Conservation (phyloP, 2,113 vertebrate genomes). For the Malurus alboscapulatus region DNA sequence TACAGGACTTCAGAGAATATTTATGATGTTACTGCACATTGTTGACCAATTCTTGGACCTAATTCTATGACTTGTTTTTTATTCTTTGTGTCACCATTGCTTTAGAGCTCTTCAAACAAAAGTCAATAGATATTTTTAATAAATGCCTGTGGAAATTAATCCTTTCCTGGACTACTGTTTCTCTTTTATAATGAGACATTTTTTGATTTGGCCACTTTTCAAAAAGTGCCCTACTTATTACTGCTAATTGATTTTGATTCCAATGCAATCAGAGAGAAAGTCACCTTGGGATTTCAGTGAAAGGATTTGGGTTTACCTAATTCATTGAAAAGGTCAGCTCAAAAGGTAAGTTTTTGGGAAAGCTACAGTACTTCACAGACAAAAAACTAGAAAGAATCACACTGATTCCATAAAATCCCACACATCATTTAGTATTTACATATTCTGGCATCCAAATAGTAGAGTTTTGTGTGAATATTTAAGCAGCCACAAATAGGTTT, state of each 20-base stretch:
- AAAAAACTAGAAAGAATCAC: background rate
- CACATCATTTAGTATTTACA: background rate
- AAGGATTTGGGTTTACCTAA: background rate
- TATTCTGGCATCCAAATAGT: background rate
- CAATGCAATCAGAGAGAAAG: background rate
- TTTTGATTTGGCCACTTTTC: background rate
- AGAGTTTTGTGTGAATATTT: background rate
- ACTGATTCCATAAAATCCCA: background rate
- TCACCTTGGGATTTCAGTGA: background rate
- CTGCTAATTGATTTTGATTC: background rate
- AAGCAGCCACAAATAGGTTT: background rate
- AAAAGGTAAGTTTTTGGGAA: background rate
- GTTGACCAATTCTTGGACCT: background rate
- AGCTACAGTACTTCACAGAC: background rate
- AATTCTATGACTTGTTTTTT: background rate
- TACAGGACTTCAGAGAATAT: background rate
- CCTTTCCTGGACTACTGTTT: background rate
- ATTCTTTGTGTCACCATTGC: background rate
- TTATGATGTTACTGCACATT: background rate
- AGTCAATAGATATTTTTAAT: background rate
- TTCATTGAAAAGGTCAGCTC: background rate
- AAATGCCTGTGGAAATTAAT: background rate
- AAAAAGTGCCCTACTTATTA: background rate
- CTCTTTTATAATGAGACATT: background rate
- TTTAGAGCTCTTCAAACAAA: background rate